phyloP scores from a whole-genome alignment of 2,797 vertebrate genomes.

The Propithecus perrieri region DNA sequence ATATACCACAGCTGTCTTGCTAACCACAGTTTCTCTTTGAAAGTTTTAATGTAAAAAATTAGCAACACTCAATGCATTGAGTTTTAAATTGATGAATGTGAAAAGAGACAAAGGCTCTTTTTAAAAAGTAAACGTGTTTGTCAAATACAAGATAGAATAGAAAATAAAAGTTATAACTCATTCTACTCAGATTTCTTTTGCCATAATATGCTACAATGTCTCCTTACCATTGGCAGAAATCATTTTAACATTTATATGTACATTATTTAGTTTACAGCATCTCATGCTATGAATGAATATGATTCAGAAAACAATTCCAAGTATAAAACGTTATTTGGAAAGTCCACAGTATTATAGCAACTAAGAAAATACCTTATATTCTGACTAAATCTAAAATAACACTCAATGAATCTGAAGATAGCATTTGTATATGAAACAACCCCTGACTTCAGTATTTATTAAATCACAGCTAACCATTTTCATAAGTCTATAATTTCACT shows the following conservation, averaged over 20 bases:
- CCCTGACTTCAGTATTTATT: not conserved
- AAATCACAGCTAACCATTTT: not conserved
- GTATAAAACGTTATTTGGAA: not conserved
- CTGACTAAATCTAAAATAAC: constrained; percentile 33
- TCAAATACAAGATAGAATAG: not conserved
- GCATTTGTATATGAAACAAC: not conserved
- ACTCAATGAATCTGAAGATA: not conserved
- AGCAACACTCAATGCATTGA: not conserved
- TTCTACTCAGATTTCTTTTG: not conserved
- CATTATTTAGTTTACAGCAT: not conserved
- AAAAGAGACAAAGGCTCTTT: not conserved
- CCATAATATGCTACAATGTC: not conserved
- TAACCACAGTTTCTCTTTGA: constrained; percentile 30
- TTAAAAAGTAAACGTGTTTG: not conserved
- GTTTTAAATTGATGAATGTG: not conserved
- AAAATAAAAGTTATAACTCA: constrained; percentile 22
- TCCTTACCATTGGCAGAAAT: not conserved
- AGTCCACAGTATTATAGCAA: not conserved
- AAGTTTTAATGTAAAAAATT: constrained; percentile 7
- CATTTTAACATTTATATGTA: not conserved
- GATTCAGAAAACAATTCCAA: not conserved
- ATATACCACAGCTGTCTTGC: not conserved
- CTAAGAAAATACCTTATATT: not conserved
- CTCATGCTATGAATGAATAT: not conserved
- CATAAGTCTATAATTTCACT: not conserved